These are phyloP conservation scores for Lithosia quadra DNA, from an alignment of 2,888 invertebrate genomes.

Conservation along the genomic window DNA sequence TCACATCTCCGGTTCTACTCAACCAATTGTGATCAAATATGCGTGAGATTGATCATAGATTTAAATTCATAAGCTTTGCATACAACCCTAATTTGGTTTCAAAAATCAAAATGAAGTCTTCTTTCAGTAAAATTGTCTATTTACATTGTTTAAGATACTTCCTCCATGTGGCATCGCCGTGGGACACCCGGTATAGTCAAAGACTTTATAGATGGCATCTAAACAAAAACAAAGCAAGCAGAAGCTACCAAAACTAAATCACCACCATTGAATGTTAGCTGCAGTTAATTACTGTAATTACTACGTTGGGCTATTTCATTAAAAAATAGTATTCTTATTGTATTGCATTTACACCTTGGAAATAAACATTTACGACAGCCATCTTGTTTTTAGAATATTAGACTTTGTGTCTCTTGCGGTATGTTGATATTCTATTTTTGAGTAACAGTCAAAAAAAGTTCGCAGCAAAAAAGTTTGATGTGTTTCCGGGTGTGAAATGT, in stretches of 20 bases:
- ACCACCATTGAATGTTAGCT: not conserved
- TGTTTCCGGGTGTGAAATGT: constrained; percentile 84
- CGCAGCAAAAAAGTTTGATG: constrained; percentile 71
- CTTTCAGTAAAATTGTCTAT: too few relatives aligned
- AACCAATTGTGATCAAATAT: too few relatives aligned
- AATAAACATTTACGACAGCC: not conserved
- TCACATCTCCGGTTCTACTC: too few relatives aligned
- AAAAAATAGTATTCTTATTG: not conserved
- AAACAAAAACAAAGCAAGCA: not conserved
- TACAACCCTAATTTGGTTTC: too few relatives aligned
- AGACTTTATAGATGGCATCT: not conserved
- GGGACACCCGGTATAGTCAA: too few relatives aligned
- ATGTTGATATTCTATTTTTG: constrained; percentile 37
- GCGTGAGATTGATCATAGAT: too few relatives aligned
- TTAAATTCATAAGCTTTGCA: too few relatives aligned
- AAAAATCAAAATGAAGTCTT: too few relatives aligned
- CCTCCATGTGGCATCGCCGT: too few relatives aligned
- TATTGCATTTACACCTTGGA: not conserved
- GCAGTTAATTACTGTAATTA: not conserved
- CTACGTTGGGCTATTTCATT: not conserved
- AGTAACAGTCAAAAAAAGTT: constrained; percentile 46
- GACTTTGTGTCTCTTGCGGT: constrained; percentile 17
- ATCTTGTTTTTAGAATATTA: constrained; percentile 12
- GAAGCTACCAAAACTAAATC: not conserved
- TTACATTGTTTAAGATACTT: too few relatives aligned